These are phyloP conservation scores for Diplazon laetatorius DNA, from an alignment of 2,888 invertebrate genomes.

Conservation along the genomic window DNA sequence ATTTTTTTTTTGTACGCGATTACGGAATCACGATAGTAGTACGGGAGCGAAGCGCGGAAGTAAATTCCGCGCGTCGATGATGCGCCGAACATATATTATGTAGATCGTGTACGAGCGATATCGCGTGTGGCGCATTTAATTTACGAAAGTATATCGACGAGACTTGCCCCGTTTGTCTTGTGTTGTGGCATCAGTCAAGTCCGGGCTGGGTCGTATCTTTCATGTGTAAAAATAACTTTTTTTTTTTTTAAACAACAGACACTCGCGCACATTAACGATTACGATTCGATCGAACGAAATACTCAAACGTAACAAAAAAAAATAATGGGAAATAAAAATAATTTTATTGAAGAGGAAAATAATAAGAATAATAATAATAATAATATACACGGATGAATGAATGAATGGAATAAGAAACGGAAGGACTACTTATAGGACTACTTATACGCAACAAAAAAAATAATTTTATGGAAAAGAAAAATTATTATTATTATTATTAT, in stretches of 20 bases:
- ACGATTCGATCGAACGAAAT: conserved; percentile 32
- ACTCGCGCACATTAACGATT: no score
- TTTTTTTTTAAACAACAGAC: no score
- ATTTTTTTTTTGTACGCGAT: conserved; percentile 23
- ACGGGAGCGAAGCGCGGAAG: conserved; percentile 57
- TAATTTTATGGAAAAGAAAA: no score
- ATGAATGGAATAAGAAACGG: no score
- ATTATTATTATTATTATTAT: no score
- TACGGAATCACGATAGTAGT: conserved; percentile 56
- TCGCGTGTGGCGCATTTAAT: conserved; percentile 11
- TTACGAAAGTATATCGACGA: conserved; percentile 13
- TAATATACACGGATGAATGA: no score
- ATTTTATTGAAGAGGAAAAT: no score
- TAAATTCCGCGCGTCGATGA: conserved; percentile 45
- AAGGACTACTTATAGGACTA: no score
- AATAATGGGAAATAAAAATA: background rate
- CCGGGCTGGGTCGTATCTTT: background rate
- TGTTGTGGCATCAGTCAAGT: background rate
- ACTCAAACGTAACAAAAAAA: background rate
- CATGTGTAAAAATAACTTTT: background rate
- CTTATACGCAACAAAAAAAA: no score
- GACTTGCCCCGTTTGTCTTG: background rate
- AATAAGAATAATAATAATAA: no score
- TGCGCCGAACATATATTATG: conserved; percentile 14
- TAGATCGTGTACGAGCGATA: conserved; percentile 20